These are phyloP conservation scores for Diabrotica virgifera DNA, from an alignment of 1,140 invertebrate genomes.

Conservation along the genomic window DNA sequence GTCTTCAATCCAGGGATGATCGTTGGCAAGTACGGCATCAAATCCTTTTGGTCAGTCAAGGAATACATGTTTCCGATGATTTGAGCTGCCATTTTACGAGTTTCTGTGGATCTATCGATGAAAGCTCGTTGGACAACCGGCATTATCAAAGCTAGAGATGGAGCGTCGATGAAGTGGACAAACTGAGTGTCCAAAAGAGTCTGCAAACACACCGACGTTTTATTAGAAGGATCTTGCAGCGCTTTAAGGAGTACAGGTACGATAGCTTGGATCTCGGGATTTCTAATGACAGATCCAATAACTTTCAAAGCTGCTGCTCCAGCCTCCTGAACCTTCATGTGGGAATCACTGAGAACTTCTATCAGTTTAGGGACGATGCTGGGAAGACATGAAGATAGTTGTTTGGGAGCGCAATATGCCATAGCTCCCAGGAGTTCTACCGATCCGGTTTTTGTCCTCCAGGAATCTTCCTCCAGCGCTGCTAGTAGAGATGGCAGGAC, in stretches of 20 bases:
- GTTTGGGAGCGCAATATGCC: conserved; percentile 98
- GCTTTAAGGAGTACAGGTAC: conserved; percentile 89
- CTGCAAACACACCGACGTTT: conserved; percentile 88
- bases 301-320: conserved; percentile 92
- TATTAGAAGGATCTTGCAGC: conserved; percentile 94
- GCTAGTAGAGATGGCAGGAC: conserved; percentile 87
- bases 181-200: conserved; percentile 96
- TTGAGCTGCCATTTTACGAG: conserved; percentile 97
- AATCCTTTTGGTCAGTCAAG: conserved; percentile 96
- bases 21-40: conserved; percentile 92
- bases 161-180: conserved; percentile 98
- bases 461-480: conserved; percentile 95
- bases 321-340: conserved; percentile 96
- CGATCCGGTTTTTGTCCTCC: conserved; percentile 97
- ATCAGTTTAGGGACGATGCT: conserved; percentile 98
- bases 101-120: conserved; percentile 95
- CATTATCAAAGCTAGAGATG: conserved; percentile 98
- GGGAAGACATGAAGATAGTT: conserved; percentile 95
- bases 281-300: conserved; percentile 96
- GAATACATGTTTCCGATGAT: conserved; percentile 99
- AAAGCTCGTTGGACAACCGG: conserved; percentile 97
- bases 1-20: conserved; percentile 97
- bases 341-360: conserved; percentile 95
- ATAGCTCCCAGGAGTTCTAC: conserved; percentile 95
- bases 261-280: conserved; percentile 98